phyloP scores from a whole-genome alignment of 2,113 vertebrate species.

The Nothobranchius furzeri region DNA sequence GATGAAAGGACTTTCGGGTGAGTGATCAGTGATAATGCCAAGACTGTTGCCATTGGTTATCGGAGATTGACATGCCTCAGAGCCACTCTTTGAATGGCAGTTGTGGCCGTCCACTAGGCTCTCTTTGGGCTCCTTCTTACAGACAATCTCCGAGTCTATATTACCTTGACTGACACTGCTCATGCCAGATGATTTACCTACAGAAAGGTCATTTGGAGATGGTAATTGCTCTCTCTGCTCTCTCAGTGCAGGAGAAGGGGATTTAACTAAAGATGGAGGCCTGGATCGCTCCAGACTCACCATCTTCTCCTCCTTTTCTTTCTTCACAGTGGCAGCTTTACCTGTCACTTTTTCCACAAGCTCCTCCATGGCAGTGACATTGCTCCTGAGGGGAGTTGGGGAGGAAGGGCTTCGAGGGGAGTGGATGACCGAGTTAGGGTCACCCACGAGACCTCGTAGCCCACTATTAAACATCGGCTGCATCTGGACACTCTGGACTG shows the following conservation, averaged over 20 bases:
- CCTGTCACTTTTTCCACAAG: slow-evolving; percentile 98
- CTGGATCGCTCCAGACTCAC: slow-evolving; percentile 71
- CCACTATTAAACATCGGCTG: slow-evolving; percentile 87
- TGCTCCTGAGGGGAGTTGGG: slow-evolving; percentile 92
- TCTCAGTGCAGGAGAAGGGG: slow-evolving; percentile 85
- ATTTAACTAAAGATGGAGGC: slow-evolving; percentile 76
- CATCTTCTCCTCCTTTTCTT: slow-evolving; percentile 85
- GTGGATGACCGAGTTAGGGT: slow-evolving; percentile 86
- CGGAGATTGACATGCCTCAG: slow-evolving; percentile 86
- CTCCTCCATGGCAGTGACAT: slow-evolving; percentile 98
- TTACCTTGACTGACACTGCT: slow-evolving; percentile 78
- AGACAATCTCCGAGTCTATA: slow-evolving; percentile 78
- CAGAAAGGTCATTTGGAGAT: slow-evolving; percentile 82
- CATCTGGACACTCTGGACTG: slow-evolving; percentile 87
- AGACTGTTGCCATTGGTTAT: slow-evolving; percentile 93
- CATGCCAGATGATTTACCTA: slow-evolving; percentile 70
- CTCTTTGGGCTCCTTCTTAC: slow-evolving; percentile 90
- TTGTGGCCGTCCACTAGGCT: slow-evolving; percentile 75
- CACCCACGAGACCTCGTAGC: slow-evolving; percentile 78
- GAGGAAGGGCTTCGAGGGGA: slow-evolving; percentile 88
- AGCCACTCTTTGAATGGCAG: slow-evolving; percentile 83
- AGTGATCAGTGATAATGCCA: slow-evolving; percentile 97
- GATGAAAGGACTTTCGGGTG: slow-evolving; percentile 93
- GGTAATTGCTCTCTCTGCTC: slow-evolving; percentile 86
- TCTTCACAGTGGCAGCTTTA: slow-evolving; percentile 87